Evolutionary conservation across 1,140 invertebrate species (phyloP), one percentile per base, ranked within the genome.

Genomic region (Thaumetopoea pityocampa): DNA sequence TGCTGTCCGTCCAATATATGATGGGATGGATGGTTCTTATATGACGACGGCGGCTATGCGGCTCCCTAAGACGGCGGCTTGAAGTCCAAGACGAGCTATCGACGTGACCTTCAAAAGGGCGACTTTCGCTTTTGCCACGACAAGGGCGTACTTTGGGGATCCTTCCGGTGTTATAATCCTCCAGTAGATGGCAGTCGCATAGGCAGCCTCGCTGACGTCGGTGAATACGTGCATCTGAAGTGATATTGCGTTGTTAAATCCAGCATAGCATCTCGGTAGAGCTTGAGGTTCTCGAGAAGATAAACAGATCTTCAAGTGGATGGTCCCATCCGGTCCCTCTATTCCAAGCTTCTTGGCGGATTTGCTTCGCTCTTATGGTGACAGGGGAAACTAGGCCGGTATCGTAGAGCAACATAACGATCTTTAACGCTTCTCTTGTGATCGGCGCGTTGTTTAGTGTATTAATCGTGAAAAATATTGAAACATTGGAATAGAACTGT

Each of bases 271-370:
- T 10, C 46, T 17, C 0, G 46, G 46, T 22, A 45, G 2, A 20
- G 3, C 4, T 16, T 1, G 1, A 19, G 8, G 4, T 8, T 9
- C 20, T 22, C 8, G 8, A 22, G 8, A 8, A 22, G 20, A 22
- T 22, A 8, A 22, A 22, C 20, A 14, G 9, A 0, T 28, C 29
- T 6, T 32, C 18, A 0, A 1, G 2, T 0, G 6, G 3, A 1
- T 63, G 40, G 32, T 84, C 70, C 78, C 78, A 80, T 5, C 34
- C 53, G 4, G 59, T 49, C 0, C 33, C 23, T 5, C 7, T 29
- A 3, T 47, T 26, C 73, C 80, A 82, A 1, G 69, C 26, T 1
- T 60, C 34, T 51, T 81, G 76, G 0, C 79, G 8, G 1, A 80
- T 11, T 0, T 66, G 58, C 34, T 71, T 73, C 1, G 42, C 26